Evolutionary conservation across 2,113 vertebrate species (phyloP).

Genomic region (Bos indicus): DNA sequence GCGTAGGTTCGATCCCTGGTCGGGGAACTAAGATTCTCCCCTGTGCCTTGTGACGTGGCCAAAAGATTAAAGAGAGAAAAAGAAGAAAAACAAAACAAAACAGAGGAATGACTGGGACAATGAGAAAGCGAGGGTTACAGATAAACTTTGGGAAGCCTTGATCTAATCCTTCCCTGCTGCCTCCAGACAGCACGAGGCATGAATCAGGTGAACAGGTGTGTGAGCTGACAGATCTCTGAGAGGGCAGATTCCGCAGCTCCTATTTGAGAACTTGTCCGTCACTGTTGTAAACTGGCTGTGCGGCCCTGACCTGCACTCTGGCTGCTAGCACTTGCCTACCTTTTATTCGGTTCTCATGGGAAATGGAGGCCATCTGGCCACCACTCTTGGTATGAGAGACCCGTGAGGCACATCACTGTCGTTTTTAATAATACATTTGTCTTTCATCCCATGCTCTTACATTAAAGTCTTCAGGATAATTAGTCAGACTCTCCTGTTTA

Average conservation of each 20-base stretch:
- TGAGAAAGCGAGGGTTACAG: not conserved
- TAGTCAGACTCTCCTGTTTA: not conserved
- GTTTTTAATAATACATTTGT: not conserved
- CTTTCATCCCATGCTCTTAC: not conserved
- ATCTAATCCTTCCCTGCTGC: constrained; percentile 2
- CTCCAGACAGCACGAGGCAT: not conserved
- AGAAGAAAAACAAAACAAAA: not conserved
- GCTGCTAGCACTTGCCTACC: not conserved
- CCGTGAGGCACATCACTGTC: constrained; percentile 39
- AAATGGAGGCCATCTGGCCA: constrained; percentile 37
- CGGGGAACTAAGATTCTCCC: not conserved
- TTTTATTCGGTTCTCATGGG: constrained; percentile 31
- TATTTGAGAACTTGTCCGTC: not conserved
- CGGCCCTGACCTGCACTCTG: not conserved
- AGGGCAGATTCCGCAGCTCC: not conserved
- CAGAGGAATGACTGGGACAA: not conserved
- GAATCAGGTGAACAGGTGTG: not conserved
- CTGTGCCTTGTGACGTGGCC: not conserved
- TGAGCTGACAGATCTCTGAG: not conserved
- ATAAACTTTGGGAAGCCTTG: not conserved
- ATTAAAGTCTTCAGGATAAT: not conserved
- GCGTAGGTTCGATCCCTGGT: not conserved
- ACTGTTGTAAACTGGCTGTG: not conserved
- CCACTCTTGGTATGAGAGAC: not conserved
- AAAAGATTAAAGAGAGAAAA: not conserved